Conservation (phyloP, 1,140 invertebrate genomes). For the Drosophila saltans region DNA sequence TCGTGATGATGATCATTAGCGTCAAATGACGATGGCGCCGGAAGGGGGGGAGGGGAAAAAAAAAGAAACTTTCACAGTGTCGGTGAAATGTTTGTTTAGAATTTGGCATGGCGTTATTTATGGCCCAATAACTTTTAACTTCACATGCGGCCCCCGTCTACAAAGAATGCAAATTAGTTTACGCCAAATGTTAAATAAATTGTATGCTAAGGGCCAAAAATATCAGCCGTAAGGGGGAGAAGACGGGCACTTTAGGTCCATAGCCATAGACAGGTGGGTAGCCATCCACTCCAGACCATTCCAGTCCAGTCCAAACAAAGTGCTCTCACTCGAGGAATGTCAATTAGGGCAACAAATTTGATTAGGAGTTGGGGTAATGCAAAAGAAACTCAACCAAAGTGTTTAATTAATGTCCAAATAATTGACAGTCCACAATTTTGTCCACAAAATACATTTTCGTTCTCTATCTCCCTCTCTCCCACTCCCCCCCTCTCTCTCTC, state of each 20-base stretch:
- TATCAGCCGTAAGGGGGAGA: background rate
- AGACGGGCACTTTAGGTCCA: no score
- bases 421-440: conserved; percentile 57
- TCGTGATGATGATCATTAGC: conserved; percentile 28
- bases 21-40: conserved; percentile 50
- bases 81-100: conserved; percentile 77
- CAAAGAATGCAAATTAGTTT: conserved; percentile 71
- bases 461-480: background rate
- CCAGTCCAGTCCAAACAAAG: no score
- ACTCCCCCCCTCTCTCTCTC: background rate
- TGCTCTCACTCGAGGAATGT: conserved; percentile 32
- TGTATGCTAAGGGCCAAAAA: conserved; percentile 4
- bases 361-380: background rate
- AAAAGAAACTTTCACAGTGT: conserved; percentile 68
- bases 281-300: background rate
- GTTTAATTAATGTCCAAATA: conserved; percentile 71
- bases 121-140: conserved; percentile 80
- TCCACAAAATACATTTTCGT: conserved; percentile 26
- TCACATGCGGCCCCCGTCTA: conserved; percentile 63
- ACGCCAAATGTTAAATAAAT: conserved; percentile 35
- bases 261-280: conserved; percentile 9
- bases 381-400: conserved; percentile 41
- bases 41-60: no score
- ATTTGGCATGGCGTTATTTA: conserved; percentile 76
- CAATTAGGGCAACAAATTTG: conserved; percentile 43